A percentile compares a stretch with the other conserved stretches of the same genome.
These are phyloP conservation scores for Eilema sororculum DNA, from an alignment of 2,888 invertebrate genomes.

Conservation along the genomic window DNA sequence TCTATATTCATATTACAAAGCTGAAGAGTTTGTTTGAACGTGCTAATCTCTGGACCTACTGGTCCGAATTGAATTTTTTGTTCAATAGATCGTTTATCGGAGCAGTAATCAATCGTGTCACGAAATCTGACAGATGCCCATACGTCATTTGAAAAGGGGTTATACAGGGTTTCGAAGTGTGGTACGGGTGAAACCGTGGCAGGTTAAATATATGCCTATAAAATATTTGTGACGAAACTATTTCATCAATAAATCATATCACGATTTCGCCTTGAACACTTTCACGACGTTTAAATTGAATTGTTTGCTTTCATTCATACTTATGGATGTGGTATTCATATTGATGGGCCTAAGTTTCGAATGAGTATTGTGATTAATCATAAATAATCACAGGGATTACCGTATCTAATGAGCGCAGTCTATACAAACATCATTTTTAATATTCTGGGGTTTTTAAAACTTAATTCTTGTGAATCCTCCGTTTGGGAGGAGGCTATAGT, in stretches of 20 bases:
- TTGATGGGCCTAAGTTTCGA: background rate
- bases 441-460: background rate
- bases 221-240: conserved; percentile 10
- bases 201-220: background rate
- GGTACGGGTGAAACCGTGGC: no score
- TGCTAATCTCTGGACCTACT: no score
- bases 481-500: background rate
- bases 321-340: conserved; percentile 32
- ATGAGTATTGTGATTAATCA: background rate
- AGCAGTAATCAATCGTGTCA: no score
- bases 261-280: conserved; percentile 23
- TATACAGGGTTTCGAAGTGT: no score
- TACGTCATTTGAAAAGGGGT: no score
- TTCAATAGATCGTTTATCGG: no score
- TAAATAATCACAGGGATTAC: background rate
- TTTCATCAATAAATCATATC: conserved; percentile 7
- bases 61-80: no score
- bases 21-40: no score
- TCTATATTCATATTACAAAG: no score
- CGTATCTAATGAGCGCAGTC: background rate
- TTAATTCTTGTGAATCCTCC: background rate
- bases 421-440: background rate
- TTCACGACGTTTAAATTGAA: conserved; percentile 14
- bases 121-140: no score
- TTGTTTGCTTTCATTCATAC: conserved; percentile 31